Base-by-base conservation (phyloP, 1,140 invertebrate species). In the Magallana angulata region DNA sequence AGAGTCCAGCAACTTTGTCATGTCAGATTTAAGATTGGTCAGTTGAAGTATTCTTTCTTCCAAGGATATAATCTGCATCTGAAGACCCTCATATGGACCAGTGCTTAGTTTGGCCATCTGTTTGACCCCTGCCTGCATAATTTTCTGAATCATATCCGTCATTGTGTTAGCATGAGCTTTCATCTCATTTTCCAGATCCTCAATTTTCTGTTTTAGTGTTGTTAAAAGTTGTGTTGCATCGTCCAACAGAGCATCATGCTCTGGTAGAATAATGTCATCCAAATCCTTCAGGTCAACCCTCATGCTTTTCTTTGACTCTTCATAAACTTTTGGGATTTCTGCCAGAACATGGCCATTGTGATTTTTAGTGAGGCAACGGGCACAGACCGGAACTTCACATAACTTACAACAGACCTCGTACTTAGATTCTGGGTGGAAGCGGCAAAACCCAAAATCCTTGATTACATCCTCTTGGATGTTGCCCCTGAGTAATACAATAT, bases 261-360 rank as follows among this genome's bases (percentile, higher is more conserved):
- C 60, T 11, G 60, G 60, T 62, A 62, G 1, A 12, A 62, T 12
- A 62, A 62, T 62, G n/a, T 12, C 60, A 14, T 62, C 60, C 60
- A 62, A 62, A 62, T 62, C 60, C n/a, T 62, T 4, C 11, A 62
- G 7, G 60, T 62, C 60, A 6, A 16, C 14, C 1, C 5, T 16
- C 60, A 62, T 62, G 11, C 60, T 62, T 12, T 62, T 62, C n/a
- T 62, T 62, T 11, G 12, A 62, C 60, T 62, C 14, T 9, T 62
- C 60, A 62, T 62, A 62, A 62, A 62, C 60, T n/a, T 62, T 62
- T n/a, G 60, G 60, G n/a, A 62, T 62, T n/a, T 62, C 60, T 12
- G 60, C 60, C 14, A 62, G n/a, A 6, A 12, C 60, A 62, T 62
- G 60, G 0, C 60, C 60, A 12, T 62, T 62, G 60, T 62, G 60